A percentile compares a stretch with the other conserved stretches of the same genome.
These are phyloP conservation scores for Ptychoptera albimana DNA, from an alignment of 2,888 invertebrate genomes.

Conservation along the genomic window DNA sequence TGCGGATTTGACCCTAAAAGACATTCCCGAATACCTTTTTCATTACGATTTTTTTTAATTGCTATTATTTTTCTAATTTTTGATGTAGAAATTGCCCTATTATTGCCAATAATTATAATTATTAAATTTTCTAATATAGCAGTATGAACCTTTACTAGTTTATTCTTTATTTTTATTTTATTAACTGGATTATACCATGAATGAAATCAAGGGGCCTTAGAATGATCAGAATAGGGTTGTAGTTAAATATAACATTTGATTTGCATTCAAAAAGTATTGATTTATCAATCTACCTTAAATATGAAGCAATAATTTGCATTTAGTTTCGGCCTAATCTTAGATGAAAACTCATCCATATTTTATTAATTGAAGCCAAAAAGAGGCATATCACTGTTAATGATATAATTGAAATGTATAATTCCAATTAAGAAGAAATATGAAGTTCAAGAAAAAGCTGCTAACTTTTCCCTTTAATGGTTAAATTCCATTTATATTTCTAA, in stretches of 20 bases:
- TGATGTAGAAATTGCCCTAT: constrained; percentile 52
- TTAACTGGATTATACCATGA: constrained; percentile 36
- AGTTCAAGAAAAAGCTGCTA: constrained; percentile 9
- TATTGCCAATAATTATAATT: constrained; percentile 39
- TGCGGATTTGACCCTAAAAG: constrained; percentile 42
- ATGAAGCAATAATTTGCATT: constrained; percentile 32
- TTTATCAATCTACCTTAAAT: constrained; percentile 26
- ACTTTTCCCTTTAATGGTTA: constrained; percentile 14
- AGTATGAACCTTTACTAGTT: constrained; percentile 17
- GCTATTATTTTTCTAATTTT: constrained; percentile 56
- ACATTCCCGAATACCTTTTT: constrained; percentile 37
- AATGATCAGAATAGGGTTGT: constrained; percentile 32
- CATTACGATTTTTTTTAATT: constrained; percentile 47
- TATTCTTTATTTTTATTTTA: constrained; percentile 35
- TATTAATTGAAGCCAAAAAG: constrained; percentile 19
- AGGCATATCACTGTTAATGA: constrained; percentile 53
- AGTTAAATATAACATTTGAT: constrained; percentile 34
- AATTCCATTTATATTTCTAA: constrained; percentile 35
- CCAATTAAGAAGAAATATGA: constrained; percentile 42
- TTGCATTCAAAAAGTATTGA: constrained; percentile 34
- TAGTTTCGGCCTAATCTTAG: constrained; percentile 37
- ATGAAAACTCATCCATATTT: constrained; percentile 31
- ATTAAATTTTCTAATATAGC: constrained; percentile 22
- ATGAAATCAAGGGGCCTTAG: constrained; percentile 44
- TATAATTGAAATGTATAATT: constrained; percentile 34